Percentiles rank a stretch among this genome's conserved stretches.
Conservation (phyloP, 1,140 invertebrate species). For the Globodera ellingtonae region DNA sequence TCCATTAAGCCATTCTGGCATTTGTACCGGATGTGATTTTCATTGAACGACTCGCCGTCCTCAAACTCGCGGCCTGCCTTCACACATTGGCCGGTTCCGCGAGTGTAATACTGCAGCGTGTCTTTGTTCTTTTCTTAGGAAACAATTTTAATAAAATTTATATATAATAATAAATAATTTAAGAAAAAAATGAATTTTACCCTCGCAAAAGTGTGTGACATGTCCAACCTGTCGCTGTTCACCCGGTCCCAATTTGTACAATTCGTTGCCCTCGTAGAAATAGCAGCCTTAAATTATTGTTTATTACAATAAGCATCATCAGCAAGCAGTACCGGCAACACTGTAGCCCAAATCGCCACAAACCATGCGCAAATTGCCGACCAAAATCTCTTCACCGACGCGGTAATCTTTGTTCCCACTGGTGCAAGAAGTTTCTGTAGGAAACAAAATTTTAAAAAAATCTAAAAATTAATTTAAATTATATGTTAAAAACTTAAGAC, state of each 20-base stretch:
- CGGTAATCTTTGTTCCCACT: conserved; percentile 50
- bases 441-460: conserved; percentile 14
- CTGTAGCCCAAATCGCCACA: conserved; percentile 48
- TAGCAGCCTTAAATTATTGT: conserved; percentile 38
- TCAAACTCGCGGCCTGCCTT: conserved; percentile 50
- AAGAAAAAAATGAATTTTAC: conserved; percentile 16
- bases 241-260: conserved; percentile 32
- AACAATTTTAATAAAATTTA: not conserved
- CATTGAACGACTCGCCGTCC: conserved; percentile 52
- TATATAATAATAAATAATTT: too few species aligned
- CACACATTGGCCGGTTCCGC: conserved; percentile 29
- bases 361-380: conserved; percentile 46
- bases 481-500: not conserved
- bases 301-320: not conserved
- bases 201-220: conserved; percentile 45
- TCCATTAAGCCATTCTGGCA: conserved; percentile 32
- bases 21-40: conserved; percentile 53
- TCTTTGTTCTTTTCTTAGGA: conserved; percentile 28
- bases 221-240: conserved; percentile 47
- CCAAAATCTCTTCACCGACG: conserved; percentile 50
- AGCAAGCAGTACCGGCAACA: conserved; percentile 30
- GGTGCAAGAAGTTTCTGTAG: conserved; percentile 39
- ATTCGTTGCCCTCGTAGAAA: conserved; percentile 22
- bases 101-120: conserved; percentile 43
- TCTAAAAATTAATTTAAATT: not conserved